Conservation (phyloP, 2,113 vertebrate species). For the Casuarius casuarius region DNA sequence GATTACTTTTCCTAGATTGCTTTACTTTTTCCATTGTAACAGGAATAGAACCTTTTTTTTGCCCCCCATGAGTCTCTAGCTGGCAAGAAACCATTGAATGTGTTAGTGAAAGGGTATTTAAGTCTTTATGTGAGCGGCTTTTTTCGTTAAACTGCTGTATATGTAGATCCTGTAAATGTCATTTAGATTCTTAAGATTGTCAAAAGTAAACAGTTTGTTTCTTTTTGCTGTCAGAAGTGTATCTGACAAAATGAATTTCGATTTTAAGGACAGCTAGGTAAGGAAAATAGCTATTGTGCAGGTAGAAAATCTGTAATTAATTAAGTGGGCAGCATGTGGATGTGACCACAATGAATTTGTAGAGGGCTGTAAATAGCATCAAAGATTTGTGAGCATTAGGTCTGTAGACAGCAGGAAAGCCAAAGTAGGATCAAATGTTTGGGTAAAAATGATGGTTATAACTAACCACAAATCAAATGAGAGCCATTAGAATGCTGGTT, state of each 20-base stretch:
- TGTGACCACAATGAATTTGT: constrained; percentile 48
- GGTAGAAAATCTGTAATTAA: constrained; percentile 65
- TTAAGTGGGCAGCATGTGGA: constrained; percentile 54
- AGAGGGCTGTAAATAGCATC: constrained; percentile 68
- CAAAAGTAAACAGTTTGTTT: constrained; percentile 35
- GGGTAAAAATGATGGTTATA: constrained; percentile 58
- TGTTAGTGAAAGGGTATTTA: constrained; percentile 66
- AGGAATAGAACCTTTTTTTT: constrained; percentile 61
- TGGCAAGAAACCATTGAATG: constrained; percentile 48
- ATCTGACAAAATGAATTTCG: constrained; percentile 23
- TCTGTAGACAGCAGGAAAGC: constrained; percentile 60
- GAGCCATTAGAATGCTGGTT: constrained; percentile 47
- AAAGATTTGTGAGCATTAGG: constrained; percentile 55
- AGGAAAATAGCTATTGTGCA: constrained; percentile 64
- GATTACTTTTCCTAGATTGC: constrained; percentile 57
- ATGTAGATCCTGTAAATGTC: constrained; percentile 44
- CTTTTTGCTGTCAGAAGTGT: constrained; percentile 56
- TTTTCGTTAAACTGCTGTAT: constrained; percentile 43
- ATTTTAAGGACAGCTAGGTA: constrained; percentile 9
- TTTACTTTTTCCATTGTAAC: constrained; percentile 66
- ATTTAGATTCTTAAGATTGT: constrained; percentile 16
- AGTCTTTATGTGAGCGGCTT: constrained; percentile 34
- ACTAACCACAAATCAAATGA: constrained; percentile 63
- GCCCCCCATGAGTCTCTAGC: constrained; percentile 17
- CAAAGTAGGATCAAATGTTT: constrained; percentile 70